These are phyloP conservation scores for Trididemnum miniatum DNA, from an alignment of 23 tunicate genomes.

Conservation along the genomic window DNA sequence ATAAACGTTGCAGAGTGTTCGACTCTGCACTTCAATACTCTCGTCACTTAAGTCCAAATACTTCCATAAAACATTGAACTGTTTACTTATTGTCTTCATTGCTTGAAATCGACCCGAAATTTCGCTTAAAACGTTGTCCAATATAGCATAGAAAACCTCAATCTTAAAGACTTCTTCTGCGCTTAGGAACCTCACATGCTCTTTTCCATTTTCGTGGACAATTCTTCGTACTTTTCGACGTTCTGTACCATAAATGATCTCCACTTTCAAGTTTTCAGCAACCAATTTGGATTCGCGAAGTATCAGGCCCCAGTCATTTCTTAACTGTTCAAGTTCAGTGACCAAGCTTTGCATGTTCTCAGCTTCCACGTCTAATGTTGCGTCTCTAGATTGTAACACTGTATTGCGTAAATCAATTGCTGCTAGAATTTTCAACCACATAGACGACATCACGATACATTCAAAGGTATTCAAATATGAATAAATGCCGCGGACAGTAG, in stretches of 20 bases:
- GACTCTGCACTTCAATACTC: not conserved
- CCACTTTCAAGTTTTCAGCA: not conserved
- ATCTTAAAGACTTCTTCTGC: not conserved
- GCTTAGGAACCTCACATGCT: not conserved
- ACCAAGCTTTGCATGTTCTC: conserved; percentile 2
- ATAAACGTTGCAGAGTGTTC: conserved; percentile 1
- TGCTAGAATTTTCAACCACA: not conserved
- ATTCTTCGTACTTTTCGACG: not conserved
- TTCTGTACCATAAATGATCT: not conserved
- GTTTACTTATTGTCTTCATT: not conserved
- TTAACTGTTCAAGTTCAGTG: not conserved
- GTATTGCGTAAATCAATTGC: conserved; percentile 10
- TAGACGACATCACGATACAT: conserved; percentile 7
- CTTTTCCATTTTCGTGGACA: not conserved
- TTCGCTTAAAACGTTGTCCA: not conserved
- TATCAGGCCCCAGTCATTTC: not conserved
- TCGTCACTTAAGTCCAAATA: not conserved
- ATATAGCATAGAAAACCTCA: not conserved
- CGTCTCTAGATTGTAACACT: not conserved
- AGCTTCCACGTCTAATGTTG: conserved; percentile 1
- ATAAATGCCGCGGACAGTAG: not conserved
- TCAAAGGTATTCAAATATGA: not conserved
- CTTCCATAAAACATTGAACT: not conserved
- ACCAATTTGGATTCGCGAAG: not conserved
- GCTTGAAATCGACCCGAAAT: not conserved